These are phyloP conservation scores for Zelleria hepariella DNA, from an alignment of 2,888 invertebrate species.

Conservation along the genomic window DNA sequence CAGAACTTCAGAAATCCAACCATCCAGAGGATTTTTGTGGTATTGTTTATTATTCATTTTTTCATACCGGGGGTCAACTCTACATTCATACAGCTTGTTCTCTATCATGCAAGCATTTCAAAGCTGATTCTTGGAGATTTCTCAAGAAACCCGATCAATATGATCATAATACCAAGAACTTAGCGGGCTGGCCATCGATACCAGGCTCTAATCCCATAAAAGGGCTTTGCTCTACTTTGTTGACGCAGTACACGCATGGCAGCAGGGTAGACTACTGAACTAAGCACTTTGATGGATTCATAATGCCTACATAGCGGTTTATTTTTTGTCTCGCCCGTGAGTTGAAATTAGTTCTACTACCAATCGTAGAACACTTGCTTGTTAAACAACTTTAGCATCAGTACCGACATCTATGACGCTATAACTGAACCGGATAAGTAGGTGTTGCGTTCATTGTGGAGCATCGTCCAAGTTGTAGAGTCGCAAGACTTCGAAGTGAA, in stretches of 20 bases:
- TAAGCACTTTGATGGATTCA: neutral
- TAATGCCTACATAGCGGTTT: neutral
- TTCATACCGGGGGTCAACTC: too few species aligned
- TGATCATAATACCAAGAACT: too few species aligned
- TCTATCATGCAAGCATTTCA: too few species aligned
- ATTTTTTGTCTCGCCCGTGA: neutral
- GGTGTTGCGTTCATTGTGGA: neutral
- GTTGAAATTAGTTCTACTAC: neutral
- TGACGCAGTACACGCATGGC: neutral
- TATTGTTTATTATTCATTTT: too few species aligned
- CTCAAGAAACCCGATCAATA: too few species aligned
- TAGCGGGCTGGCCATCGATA: neutral
- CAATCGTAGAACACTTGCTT: neutral
- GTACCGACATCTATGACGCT: neutral
- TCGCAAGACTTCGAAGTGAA: neutral
- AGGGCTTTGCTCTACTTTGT: neutral
- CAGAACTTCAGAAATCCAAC: too few species aligned
- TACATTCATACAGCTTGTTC: too few species aligned
- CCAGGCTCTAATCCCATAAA: neutral
- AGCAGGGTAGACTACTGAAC: neutral
- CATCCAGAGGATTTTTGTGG: too few species aligned
- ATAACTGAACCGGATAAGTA: neutral
- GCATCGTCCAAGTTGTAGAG: too few species aligned
- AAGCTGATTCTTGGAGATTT: too few species aligned
- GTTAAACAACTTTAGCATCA: neutral